These are phyloP conservation scores for Sesia bembeciformis DNA, from an alignment of 2,888 invertebrate species.

Conservation along the genomic window DNA sequence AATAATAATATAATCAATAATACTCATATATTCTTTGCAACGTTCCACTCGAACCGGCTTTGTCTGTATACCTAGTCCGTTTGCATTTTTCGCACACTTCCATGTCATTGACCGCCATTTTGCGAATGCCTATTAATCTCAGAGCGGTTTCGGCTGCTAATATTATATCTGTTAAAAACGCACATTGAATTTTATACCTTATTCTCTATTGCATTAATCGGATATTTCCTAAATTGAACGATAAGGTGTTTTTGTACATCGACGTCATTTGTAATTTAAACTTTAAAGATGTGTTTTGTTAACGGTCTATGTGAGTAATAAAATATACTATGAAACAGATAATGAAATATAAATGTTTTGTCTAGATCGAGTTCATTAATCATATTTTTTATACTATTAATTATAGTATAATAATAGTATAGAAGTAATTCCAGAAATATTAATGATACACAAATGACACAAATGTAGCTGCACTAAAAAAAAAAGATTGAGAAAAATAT, in stretches of 20 bases:
- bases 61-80: conserved; percentile 17
- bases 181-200: background rate
- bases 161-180: background rate
- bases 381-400: too few relatives aligned
- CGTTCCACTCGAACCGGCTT: conserved; percentile 15
- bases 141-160: background rate
- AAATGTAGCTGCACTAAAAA: too few relatives aligned
- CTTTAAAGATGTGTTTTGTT: background rate
- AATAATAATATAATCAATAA: too few relatives aligned
- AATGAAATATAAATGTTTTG: too few relatives aligned
- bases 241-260: conserved; percentile 1
- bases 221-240: background rate
- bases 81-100: conserved; percentile 14
- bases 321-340: too few relatives aligned
- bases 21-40: too few relatives aligned
- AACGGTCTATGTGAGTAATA: background rate
- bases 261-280: conserved; percentile 19
- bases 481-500: too few relatives aligned
- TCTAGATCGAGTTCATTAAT: too few relatives aligned
- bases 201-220: background rate
- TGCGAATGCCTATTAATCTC: conserved; percentile 10
- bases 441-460: too few relatives aligned
- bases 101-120: conserved; percentile 21
- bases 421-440: too few relatives aligned
- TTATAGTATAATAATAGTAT: too few relatives aligned